phyloP scores from a whole-genome alignment of 1,140 invertebrate genomes.

The Condylostylus longicornis region DNA sequence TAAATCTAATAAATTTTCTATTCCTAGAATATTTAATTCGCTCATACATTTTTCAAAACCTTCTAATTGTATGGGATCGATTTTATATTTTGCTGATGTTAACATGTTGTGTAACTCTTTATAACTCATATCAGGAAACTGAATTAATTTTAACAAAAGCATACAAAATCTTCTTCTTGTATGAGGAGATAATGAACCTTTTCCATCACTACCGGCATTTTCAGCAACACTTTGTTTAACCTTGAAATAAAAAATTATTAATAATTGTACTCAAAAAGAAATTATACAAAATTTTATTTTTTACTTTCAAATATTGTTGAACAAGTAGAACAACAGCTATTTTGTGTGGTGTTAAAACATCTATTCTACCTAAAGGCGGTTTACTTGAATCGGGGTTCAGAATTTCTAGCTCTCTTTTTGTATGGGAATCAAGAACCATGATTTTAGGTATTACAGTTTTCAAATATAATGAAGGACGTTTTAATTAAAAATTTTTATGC shows the following conservation, averaged over 20 bases:
- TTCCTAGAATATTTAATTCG: slow-evolving; percentile 36
- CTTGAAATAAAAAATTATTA: slow-evolving; percentile 7
- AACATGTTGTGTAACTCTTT: slow-evolving; percentile 39
- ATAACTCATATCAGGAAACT: slow-evolving; percentile 51
- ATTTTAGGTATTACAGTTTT: no score
- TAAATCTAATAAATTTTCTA: slow-evolving; percentile 46
- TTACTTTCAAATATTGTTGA: slow-evolving; percentile 27
- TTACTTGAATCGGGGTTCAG: slow-evolving; percentile 19
- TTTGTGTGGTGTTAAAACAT: slow-evolving; percentile 26
- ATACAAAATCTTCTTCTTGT: slow-evolving; percentile 41
- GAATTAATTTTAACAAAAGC: slow-evolving; percentile 43
- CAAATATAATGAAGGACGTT: no score
- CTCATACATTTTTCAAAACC: slow-evolving; percentile 40
- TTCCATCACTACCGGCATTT: no score
- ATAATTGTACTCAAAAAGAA: background rate
- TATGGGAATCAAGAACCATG: no score
- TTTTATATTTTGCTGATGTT: slow-evolving; percentile 36
- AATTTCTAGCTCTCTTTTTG: slow-evolving; percentile 19
- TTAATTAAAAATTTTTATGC: no score
- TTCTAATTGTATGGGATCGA: slow-evolving; percentile 35
- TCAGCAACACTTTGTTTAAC: slow-evolving; percentile 20
- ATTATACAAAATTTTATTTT: background rate
- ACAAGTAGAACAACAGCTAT: slow-evolving; percentile 24
- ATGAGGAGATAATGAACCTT: slow-evolving; percentile 18
- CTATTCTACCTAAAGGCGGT: slow-evolving; percentile 15